Percentiles rank a stretch among this genome's conserved stretches.
Conservation (phyloP, 2,113 vertebrate species). For the Hemiscyllium ocellatum region DNA sequence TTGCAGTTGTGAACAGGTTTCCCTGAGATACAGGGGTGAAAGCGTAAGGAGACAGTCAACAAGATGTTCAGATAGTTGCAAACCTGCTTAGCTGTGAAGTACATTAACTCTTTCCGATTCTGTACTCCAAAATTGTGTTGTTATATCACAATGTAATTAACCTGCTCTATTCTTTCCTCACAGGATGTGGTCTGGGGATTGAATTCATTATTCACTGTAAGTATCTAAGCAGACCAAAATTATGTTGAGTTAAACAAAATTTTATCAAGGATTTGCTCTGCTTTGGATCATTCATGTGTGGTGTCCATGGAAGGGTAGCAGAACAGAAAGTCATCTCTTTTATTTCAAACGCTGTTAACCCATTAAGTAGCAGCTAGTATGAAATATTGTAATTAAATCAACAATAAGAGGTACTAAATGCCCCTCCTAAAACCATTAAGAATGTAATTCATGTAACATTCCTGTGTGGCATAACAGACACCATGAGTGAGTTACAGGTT, state of each 20-base stretch:
- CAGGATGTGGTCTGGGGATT: slow-evolving; percentile 97
- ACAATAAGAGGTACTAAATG: neutral
- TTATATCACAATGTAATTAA: slow-evolving; percentile 38
- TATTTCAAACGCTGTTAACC: neutral
- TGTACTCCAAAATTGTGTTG: neutral
- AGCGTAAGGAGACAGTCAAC: neutral
- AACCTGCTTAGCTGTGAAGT: neutral
- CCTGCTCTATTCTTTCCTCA: slow-evolving; percentile 46
- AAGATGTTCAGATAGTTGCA: neutral
- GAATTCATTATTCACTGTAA: slow-evolving; percentile 97
- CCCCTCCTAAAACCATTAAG: neutral
- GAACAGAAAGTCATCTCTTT: neutral
- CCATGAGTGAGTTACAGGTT: neutral
- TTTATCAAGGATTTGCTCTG: neutral
- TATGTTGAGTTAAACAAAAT: neutral
- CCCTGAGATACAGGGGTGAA: neutral
- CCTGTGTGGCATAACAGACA: neutral
- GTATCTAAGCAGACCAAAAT: slow-evolving; percentile 48
- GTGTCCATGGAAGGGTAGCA: neutral
- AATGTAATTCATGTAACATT: neutral
- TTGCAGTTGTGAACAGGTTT: neutral
- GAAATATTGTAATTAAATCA: neutral
- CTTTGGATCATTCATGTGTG: slow-evolving; percentile 11
- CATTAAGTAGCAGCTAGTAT: neutral
- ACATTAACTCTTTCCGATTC: neutral